Percentiles rank a stretch among this genome's conserved stretches.
These are phyloP conservation scores for Sinocyclocheilus anophthalmus DNA, from an alignment of 2,113 vertebrate genomes.

Conservation along the genomic window DNA sequence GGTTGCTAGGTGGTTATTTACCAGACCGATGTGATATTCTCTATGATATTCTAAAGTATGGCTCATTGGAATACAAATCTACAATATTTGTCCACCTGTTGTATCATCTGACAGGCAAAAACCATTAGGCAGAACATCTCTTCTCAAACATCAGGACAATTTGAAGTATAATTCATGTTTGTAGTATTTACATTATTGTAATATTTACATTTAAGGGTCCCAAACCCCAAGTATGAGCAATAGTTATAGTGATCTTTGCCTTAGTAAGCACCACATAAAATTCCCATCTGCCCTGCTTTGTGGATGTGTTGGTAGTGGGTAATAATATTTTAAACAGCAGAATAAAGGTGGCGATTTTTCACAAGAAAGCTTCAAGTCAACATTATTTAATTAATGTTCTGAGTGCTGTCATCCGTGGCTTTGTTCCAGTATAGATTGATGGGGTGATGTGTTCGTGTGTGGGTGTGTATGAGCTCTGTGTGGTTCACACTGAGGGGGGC, in stretches of 20 bases:
- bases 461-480: neutral
- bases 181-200: neutral
- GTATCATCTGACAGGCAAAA: neutral
- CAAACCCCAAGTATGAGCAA: neutral
- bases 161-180: neutral
- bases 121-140: neutral
- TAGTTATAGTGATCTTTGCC: neutral
- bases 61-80: neutral
- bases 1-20: too few relatives aligned
- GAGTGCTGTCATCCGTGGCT: constrained; percentile 45
- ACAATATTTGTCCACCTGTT: neutral
- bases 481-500: constrained; percentile 13
- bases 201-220: neutral
- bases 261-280: neutral
- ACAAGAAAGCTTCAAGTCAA: neutral
- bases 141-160: neutral
- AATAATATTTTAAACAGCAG: neutral
- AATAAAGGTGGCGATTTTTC: neutral
- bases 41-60: too few relatives aligned
- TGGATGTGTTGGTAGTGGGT: neutral
- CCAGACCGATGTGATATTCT: too few relatives aligned
- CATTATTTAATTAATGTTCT: constrained; percentile 21
- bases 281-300: constrained; percentile 1
- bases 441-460: neutral
- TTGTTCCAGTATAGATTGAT: constrained; percentile 17